Evolutionary conservation across 53 echinoderm and acorn worm genomes (phyloP).

Genomic region (Mesocentrotus franciscanus): DNA sequence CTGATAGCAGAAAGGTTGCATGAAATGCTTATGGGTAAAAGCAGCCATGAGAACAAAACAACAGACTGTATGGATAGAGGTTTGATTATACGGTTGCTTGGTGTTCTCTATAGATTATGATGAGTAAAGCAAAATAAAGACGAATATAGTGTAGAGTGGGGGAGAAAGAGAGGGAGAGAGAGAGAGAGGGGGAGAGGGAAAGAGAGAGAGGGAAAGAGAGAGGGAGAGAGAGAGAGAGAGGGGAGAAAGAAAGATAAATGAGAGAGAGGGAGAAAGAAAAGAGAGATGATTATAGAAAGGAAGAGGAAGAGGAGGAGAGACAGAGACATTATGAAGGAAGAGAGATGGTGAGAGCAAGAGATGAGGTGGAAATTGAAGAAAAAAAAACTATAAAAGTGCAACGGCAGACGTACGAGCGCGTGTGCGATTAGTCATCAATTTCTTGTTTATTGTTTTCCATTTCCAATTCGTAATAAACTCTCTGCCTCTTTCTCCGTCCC

Average conservation of each 20-base stretch:
- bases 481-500: conserved; percentile 29
- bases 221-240: no score
- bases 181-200: no score
- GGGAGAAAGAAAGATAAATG: not conserved
- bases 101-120: no score
- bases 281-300: not conserved
- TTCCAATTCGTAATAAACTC: conserved; percentile 45
- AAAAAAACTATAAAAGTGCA: conserved; percentile 6
- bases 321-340: not conserved
- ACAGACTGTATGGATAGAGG: no score
- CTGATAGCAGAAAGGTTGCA: no score
- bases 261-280: not conserved
- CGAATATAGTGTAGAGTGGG: not conserved
- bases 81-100: no score
- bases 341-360: not conserved
- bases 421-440: conserved; percentile 65
- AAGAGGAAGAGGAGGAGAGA: not conserved
- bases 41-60: no score
- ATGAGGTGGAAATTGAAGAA: not conserved
- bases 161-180: not conserved
- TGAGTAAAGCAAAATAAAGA: no score
- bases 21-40: no score
- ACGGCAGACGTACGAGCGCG: not conserved
- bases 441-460: conserved; percentile 65
- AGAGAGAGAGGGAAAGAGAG: no score